Base-by-base conservation (phyloP, 2,113 vertebrate species). In the Dipodomys stephensi region DNA sequence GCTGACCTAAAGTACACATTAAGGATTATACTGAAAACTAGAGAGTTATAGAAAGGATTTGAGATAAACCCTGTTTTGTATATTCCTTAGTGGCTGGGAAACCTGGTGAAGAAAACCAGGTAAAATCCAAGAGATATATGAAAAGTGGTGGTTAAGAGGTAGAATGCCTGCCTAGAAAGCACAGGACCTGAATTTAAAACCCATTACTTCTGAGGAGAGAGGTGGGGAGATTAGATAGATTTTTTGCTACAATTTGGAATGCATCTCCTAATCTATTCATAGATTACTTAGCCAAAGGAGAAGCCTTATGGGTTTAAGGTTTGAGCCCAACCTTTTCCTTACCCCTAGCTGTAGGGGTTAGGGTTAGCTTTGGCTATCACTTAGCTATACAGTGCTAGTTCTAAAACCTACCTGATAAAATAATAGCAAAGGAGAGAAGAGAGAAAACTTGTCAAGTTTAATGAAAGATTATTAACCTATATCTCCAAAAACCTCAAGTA, bases 391-490 rank as follows among this genome's bases (percentile, higher is more conserved):
- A 39, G 39, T 39, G 39, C 39, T 39, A 39, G 39, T 39, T 39
- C 39, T 15, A 76, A 53, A 15, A 64, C 65, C 44, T 80, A 32
- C 27, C 82, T 82, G 39, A 44, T 39, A 44, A 88, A 62, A 64
- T 78, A 95, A 32, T 23, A 79, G 13, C 64, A 60, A 77, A 81
- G 69, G 49, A 6, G 62, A 83, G 53, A 30, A 8, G 49, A 65
- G 62, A 78, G 46, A 60, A 87, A 67, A 72, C 53, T 89, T 62
- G 39, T 91, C 57, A 60, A 60, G 18, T 82, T 88, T 95, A 11
- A 12, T 77, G 4, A 32, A 86, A 79, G 82, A 92, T 22, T 39
- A 67, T 80, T 65, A 86, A 71, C 13, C 19, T 72, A 18, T 10
- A 80, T 8, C 62, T 86, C 44, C 8, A 78, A 71, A 71, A 90